Conservation (phyloP, 1,140 invertebrate species). For the Heliconius nattereri region DNA sequence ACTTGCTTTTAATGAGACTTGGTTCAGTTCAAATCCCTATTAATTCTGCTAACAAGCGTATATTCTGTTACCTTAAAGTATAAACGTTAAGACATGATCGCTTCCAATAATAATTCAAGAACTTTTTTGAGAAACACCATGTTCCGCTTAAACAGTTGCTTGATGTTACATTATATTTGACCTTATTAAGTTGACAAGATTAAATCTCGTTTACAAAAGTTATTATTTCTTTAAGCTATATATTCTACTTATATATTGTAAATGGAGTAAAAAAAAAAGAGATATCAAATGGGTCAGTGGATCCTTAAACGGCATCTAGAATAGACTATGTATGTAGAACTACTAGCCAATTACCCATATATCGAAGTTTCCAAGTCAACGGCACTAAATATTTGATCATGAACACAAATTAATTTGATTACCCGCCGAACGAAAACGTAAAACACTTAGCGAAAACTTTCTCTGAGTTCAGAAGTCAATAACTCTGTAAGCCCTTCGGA, state of each 20-base stretch:
- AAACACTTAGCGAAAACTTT: neutral
- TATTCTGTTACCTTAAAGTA: constrained; percentile 25
- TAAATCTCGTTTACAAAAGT: neutral
- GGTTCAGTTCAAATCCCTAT: neutral
- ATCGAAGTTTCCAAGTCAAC: neutral
- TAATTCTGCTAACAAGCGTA: constrained; percentile 21
- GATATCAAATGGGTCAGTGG: too few relatives aligned
- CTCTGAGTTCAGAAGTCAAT: neutral
- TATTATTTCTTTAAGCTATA: neutral
- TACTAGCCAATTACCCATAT: neutral
- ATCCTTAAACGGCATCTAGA: too few relatives aligned
- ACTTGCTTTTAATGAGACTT: neutral
- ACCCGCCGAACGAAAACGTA: neutral
- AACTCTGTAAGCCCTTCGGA: neutral
- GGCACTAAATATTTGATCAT: neutral
- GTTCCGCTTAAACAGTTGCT: neutral
- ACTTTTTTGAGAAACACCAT: neutral
- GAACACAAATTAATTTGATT: neutral
- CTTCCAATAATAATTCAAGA: neutral
- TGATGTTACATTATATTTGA: neutral
- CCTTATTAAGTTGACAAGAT: neutral
- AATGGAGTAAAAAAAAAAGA: too few relatives aligned
- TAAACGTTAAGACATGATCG: neutral
- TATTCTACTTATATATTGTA: too few relatives aligned
- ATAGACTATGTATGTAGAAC: neutral